These are phyloP conservation scores for Mycogona germanica DNA, from an alignment of 2,888 invertebrate genomes.

Conservation along the genomic window DNA sequence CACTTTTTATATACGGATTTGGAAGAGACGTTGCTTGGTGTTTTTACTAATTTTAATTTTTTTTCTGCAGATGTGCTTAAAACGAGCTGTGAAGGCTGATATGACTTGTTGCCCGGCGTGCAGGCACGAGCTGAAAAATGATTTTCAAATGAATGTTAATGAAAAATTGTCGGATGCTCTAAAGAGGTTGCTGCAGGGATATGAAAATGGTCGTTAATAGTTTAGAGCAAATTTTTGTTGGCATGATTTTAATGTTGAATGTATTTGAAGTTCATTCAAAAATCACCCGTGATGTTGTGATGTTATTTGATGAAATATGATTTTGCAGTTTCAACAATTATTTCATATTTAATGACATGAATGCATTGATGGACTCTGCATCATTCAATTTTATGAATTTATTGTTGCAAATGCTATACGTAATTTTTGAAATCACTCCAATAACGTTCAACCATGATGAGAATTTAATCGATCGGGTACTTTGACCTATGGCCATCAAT, in stretches of 20 bases:
- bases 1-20: no score
- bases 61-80: conserved; percentile 46
- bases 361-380: not conserved
- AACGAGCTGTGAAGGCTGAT: conserved; percentile 50
- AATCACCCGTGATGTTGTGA: no score
- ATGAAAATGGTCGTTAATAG: conserved; percentile 38
- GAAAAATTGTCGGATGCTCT: conserved; percentile 44
- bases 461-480: no score
- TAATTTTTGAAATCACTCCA: no score
- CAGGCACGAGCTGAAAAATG: conserved; percentile 46
- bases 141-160: conserved; percentile 44
- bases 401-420: no score
- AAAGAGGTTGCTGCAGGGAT: conserved; percentile 52
- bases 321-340: not conserved
- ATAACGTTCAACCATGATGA: no score
- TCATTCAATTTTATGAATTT: not conserved
- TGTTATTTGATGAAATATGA: no score
- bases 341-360: not conserved
- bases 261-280: no score
- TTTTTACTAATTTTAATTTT: conserved; percentile 12
- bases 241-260: no score
- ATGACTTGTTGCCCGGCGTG: conserved; percentile 56
- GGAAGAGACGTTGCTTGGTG: not conserved
- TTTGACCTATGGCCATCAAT: no score
- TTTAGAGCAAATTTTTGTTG: not conserved